Evolutionary conservation across 2,888 invertebrate species (phyloP).

Genomic region (Drosophila mulleri): DNA sequence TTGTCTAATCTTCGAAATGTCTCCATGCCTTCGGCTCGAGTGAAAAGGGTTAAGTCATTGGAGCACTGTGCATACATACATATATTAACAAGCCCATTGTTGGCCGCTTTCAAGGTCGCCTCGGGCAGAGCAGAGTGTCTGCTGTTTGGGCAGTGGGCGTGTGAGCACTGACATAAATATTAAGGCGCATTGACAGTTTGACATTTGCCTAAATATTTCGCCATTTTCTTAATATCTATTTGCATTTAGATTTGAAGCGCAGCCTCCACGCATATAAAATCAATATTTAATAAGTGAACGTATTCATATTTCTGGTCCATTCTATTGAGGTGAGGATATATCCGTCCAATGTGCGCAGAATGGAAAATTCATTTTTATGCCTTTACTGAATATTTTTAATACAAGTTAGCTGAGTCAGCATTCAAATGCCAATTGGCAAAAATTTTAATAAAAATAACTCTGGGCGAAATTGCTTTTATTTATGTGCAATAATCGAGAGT

Average conservation of each 20-base stretch:
- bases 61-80: constrained; percentile 18
- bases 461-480: not conserved
- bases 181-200: constrained; percentile 66
- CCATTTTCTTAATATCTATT: constrained; percentile 18
- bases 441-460: constrained; percentile 2
- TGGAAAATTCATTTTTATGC: not conserved
- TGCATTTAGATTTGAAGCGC: constrained; percentile 6
- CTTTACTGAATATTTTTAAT: not conserved
- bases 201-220: constrained; percentile 49
- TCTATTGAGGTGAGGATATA: not conserved
- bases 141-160: constrained; percentile 3
- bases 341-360: no score
- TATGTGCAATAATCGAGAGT: constrained; percentile 4
- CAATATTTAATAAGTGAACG: not conserved
- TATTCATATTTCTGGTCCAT: not conserved
- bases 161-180: constrained; percentile 57
- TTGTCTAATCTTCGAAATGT: constrained; percentile 39
- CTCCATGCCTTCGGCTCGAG: constrained; percentile 34
- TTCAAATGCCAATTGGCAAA: not conserved
- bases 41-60: constrained; percentile 64
- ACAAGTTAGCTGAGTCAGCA: not conserved
- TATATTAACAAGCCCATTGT: constrained; percentile 36
- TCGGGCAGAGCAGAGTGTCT: constrained; percentile 2
- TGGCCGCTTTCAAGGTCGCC: constrained; percentile 39
- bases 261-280: not conserved